Conservation (phyloP, 2,113 vertebrate genomes). For the Clarias batrachus region DNA sequence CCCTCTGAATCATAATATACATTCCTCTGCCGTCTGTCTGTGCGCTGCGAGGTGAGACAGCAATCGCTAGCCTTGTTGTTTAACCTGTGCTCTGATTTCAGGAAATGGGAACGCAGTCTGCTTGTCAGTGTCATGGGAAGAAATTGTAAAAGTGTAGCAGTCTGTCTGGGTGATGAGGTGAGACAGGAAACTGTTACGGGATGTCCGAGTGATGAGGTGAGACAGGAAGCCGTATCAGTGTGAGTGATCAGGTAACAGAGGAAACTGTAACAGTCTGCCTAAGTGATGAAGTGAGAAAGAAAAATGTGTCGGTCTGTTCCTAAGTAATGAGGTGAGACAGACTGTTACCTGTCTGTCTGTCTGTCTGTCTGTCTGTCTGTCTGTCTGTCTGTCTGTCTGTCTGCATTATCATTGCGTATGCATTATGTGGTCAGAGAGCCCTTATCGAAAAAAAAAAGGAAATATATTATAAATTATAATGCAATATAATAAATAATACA, state of each 20-base stretch:
- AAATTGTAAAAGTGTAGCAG: too few species aligned
- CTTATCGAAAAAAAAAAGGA: too few species aligned
- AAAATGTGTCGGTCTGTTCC: background rate
- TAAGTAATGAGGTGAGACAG: background rate
- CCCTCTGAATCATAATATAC: slow-evolving; percentile 20
- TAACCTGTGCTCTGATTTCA: background rate
- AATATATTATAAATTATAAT: too few species aligned
- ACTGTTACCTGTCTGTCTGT: background rate
- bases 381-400: background rate
- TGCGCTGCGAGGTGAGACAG: background rate
- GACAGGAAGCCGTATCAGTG: background rate
- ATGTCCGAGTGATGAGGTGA: background rate
- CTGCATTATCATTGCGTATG: too few species aligned
- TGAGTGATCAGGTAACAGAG: background rate
- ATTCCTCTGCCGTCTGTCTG: background rate
- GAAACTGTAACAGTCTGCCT: background rate
- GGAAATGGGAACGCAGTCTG: background rate
- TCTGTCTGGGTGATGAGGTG: background rate
- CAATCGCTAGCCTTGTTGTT: background rate
- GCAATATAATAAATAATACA: too few species aligned
- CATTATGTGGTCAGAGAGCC: background rate
- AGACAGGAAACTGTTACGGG: background rate
- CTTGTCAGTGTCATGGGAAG: too few species aligned
- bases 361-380: background rate
- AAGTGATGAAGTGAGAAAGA: background rate